phyloP scores from a whole-genome alignment of 1,140 invertebrate species.

The Leptestheria dahalacensis region DNA sequence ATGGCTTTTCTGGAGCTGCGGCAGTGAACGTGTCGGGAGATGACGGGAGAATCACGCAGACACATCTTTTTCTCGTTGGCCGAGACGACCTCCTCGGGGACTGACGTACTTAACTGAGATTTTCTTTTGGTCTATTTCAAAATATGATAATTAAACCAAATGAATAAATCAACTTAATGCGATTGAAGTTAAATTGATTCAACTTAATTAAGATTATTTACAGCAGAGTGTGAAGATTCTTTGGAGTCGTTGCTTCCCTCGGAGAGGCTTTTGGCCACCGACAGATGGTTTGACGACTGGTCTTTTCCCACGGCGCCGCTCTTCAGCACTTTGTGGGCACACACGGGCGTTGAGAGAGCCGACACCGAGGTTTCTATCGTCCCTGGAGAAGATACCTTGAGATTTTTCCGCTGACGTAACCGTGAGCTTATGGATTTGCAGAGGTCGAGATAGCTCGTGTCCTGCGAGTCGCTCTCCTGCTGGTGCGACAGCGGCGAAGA shows the following conservation, averaged over 20 bases:
- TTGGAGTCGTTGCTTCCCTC: not conserved
- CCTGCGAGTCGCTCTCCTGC: not conserved
- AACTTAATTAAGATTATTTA: too few relatives aligned
- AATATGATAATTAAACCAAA: not conserved
- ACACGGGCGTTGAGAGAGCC: too few relatives aligned
- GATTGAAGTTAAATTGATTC: not conserved
- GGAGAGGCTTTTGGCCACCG: not conserved
- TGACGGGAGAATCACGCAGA: not conserved
- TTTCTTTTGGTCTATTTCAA: slow-evolving; percentile 13
- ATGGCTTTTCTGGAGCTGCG: slow-evolving; percentile 30
- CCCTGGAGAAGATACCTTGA: too few relatives aligned
- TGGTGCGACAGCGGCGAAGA: not conserved
- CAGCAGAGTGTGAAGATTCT: not conserved
- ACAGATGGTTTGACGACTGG: too few relatives aligned
- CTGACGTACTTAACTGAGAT: not conserved
- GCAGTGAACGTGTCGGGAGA: not conserved
- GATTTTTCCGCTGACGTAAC: not conserved
- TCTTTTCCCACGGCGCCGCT: too few relatives aligned
- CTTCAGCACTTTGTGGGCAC: too few relatives aligned
- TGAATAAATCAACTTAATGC: not conserved
- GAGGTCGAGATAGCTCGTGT: not conserved
- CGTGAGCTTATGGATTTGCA: not conserved
- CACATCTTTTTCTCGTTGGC: slow-evolving; percentile 11
- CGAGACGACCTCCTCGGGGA: slow-evolving; percentile 1
- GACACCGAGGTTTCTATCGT: too few relatives aligned